phyloP scores from a whole-genome alignment of 2,797 vertebrate genomes.

The Bovichtus diacanthus region DNA sequence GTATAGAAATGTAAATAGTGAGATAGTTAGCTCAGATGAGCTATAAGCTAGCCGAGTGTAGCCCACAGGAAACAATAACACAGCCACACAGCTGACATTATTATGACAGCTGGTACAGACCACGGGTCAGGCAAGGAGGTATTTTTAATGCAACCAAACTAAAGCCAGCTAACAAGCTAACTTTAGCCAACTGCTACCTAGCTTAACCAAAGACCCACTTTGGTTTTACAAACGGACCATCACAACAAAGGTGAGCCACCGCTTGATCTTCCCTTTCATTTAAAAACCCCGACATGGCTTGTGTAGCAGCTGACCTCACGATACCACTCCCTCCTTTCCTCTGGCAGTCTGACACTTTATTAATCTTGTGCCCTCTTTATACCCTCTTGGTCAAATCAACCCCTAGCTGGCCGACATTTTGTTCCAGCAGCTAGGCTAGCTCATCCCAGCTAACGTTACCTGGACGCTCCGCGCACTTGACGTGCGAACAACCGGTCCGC shows the following conservation, averaged over 20 bases:
- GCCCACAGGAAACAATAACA: slow-evolving; percentile 14
- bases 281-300: slow-evolving; percentile 10
- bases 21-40: not conserved
- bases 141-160: slow-evolving; percentile 24
- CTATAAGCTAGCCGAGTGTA: not conserved
- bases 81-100: slow-evolving; percentile 39
- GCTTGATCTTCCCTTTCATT: slow-evolving; percentile 57
- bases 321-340: not conserved
- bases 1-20: slow-evolving; percentile 11
- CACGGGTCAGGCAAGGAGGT: not conserved
- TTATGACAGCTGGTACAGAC: slow-evolving; percentile 29
- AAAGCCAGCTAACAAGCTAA: slow-evolving; percentile 40
- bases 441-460: slow-evolving; percentile 69
- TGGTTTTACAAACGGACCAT: slow-evolving; percentile 37
- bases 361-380: slow-evolving; percentile 42
- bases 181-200: slow-evolving; percentile 54
- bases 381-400: slow-evolving; percentile 67
- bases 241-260: slow-evolving; percentile 60
- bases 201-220: slow-evolving; percentile 46
- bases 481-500: slow-evolving; percentile 27
- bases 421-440: slow-evolving; percentile 80
- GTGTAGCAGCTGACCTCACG: slow-evolving; percentile 12
- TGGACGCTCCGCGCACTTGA: slow-evolving; percentile 60
- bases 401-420: slow-evolving; percentile 87
- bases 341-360: slow-evolving; percentile 29